These are phyloP conservation scores for Contarinia nasturtii DNA, from an alignment of 1,140 invertebrate species.

Conservation along the genomic window DNA sequence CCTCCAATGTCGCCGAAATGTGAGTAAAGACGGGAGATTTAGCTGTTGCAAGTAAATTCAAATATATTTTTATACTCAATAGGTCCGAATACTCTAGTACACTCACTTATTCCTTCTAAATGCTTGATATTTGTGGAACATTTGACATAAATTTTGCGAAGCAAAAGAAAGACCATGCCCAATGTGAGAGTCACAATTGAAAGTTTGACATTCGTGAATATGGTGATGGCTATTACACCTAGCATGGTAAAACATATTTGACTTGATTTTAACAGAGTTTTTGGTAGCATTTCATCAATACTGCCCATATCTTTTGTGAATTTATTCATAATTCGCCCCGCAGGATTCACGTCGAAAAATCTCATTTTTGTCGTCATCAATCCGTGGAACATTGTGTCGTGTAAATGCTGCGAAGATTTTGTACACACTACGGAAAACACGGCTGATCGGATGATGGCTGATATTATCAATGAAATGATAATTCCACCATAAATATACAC, in stretches of 20 bases:
- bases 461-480: constrained; percentile 15
- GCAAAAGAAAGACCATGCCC: constrained; percentile 28
- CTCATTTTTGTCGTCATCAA: constrained; percentile 34
- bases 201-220: constrained; percentile 12
- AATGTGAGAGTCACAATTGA: constrained; percentile 38
- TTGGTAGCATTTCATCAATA: constrained; percentile 54
- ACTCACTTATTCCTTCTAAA: constrained; percentile 23
- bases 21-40: constrained; percentile 64
- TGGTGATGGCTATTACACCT: too few species aligned
- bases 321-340: constrained; percentile 32
- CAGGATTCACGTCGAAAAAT: constrained; percentile 37
- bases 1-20: constrained; percentile 45
- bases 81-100: too few species aligned
- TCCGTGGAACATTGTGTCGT: constrained; percentile 41
- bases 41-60: constrained; percentile 23
- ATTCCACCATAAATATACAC: constrained; percentile 17
- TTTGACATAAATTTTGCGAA: constrained; percentile 36
- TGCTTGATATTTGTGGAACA: constrained; percentile 44
- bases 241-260: too few species aligned
- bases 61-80: too few species aligned
- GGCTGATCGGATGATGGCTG: constrained; percentile 20
- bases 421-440: constrained; percentile 37
- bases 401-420: constrained; percentile 37
- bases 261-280: constrained; percentile 22
- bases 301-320: constrained; percentile 32